A percentile compares a stretch with the other conserved stretches of the same genome.
Conservation (phyloP, 2,797 vertebrate genomes). For the Bradypodion pumilum region DNA sequence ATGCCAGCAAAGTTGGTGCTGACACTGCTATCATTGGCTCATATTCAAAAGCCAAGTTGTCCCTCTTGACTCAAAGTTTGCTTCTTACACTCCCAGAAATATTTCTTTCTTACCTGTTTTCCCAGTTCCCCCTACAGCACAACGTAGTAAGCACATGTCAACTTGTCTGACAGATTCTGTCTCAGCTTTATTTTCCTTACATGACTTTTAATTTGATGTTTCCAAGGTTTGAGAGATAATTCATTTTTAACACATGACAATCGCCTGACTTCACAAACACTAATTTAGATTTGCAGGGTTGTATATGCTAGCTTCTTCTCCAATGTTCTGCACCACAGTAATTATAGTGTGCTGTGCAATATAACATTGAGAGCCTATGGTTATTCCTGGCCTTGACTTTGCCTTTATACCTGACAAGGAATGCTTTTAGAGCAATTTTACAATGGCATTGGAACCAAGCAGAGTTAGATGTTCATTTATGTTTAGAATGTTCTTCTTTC, state of each 20-base stretch:
- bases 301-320: not conserved
- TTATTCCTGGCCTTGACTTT: not conserved
- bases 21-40: not conserved
- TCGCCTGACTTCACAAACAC: not conserved
- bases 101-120: not conserved
- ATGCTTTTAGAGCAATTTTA: not conserved
- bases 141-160: not conserved
- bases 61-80: not conserved
- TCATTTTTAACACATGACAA: conserved; percentile 6
- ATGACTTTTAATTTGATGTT: not conserved
- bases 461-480: not conserved
- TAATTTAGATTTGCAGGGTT: not conserved
- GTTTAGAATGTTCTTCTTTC: not conserved
- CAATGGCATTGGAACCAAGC: not conserved
- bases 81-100: not conserved
- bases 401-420: not conserved
- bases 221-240: conserved; percentile 48
- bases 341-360: not conserved
- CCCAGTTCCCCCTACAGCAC: not conserved
- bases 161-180: not conserved
- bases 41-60: not conserved
- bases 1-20: not conserved
- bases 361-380: not conserved
- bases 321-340: not conserved
- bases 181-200: not conserved